Evolutionary conservation across 2,797 vertebrate species (phyloP), one percentile per base, ranked within the genome.

Genomic region (Valencia hispanica): DNA sequence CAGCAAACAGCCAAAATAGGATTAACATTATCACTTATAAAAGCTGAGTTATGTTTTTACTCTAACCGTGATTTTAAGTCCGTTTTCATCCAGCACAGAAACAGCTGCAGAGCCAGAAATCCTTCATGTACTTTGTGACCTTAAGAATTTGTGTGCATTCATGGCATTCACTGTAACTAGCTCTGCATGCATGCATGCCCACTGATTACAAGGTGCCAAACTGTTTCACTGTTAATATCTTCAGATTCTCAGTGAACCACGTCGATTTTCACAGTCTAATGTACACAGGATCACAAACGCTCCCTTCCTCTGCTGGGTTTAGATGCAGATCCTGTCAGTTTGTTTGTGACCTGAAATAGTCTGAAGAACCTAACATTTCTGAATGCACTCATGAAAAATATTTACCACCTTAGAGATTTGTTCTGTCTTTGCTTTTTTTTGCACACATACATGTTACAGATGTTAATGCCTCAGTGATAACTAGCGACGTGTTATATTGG

Each of bases 301-400:
- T 74, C 18, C 73, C 20, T 14, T 2, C 9, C 20, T 25, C 3
- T 20, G 15, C 1, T 50, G 14, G 32, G 43, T 77, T 50, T 43
- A 47, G 20, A 12, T 14, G 51, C 9, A 61, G 10, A 50, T 20
- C 5, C n/a, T 59, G 2, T 45, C 27, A 1, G 30, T 65, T 22
- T 17, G 45, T 39, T 47, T 53, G 34, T 41, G 47, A 79, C 47
- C 65, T 12, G 27, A 59, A 74, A 73, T 48, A 36, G 77, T 51
- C 41, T 48, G 47, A 48, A 48, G 9, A 48, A 6, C 15, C 66
- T 69, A 77, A 59, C 72, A 22, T 18, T n/a, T 14, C 10, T 2
- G 68, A 75, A 68, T 50, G 41, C 41, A 70, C 79, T 80, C 53
- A 57, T 18, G 10, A 48, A 48, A 17, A 48, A 48, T 48, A 48